Percentiles rank a stretch among this genome's conserved stretches.
These are phyloP conservation scores for Eumeta japonica DNA, from an alignment of 1,140 invertebrate species.

Conservation along the genomic window DNA sequence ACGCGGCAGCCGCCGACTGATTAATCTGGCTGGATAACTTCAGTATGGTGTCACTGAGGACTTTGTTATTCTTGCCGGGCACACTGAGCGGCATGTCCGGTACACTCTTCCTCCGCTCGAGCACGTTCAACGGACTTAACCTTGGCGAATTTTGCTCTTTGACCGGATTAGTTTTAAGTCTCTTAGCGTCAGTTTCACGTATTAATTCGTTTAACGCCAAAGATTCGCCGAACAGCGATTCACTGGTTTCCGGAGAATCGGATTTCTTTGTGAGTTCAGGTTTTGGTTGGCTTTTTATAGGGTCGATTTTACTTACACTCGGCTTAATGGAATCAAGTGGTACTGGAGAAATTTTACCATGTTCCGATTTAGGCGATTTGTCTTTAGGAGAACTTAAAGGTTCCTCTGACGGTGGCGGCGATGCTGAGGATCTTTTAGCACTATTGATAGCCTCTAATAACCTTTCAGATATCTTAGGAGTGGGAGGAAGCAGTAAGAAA, in stretches of 20 bases:
- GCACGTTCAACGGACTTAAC: conserved; percentile 36
- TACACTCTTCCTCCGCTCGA: conserved; percentile 42
- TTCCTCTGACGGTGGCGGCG: conserved; percentile 39
- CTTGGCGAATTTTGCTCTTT: conserved; percentile 34
- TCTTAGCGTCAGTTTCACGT: conserved; percentile 35
- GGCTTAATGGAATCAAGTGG: conserved; percentile 23
- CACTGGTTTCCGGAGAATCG: no score
- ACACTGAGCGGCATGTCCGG: conserved; percentile 30
- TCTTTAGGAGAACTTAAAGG: conserved; percentile 33
- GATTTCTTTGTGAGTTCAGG: background rate
- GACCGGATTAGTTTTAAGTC: no score
- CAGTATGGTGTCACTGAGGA: conserved; percentile 62
- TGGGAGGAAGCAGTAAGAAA: conserved; percentile 50
- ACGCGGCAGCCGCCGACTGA: conserved; percentile 34
- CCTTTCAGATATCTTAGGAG: conserved; percentile 62
- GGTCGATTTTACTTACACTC: conserved; percentile 22
- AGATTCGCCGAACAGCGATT: conserved; percentile 44
- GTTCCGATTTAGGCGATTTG: conserved; percentile 22
- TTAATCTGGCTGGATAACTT: conserved; percentile 58
- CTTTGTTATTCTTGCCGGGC: conserved; percentile 59
- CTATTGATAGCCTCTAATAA: conserved; percentile 60
- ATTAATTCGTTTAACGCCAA: conserved; percentile 34
- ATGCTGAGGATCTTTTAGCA: conserved; percentile 48
- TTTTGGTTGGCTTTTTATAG: conserved; percentile 16
- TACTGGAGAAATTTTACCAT: conserved; percentile 28